A percentile compares a stretch with the other conserved stretches of the same genome.
Evolutionary conservation across 2,797 vertebrate species (phyloP).

Genomic region (Aplochiton taeniatus): DNA sequence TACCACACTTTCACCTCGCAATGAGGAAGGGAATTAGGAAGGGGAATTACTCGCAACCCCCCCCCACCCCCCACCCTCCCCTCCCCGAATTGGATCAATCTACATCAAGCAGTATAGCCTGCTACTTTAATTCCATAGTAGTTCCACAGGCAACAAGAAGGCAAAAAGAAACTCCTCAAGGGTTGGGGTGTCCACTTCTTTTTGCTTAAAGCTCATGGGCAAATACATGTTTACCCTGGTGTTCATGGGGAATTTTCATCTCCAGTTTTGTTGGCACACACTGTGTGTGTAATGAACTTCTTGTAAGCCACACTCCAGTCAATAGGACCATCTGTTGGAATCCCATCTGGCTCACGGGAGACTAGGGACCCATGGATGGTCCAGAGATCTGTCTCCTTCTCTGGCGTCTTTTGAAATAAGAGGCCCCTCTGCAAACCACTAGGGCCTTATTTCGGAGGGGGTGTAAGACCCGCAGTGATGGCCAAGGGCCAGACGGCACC

Average conservation of each 20-base stretch:
- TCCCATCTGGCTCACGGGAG: slow-evolving; percentile 21
- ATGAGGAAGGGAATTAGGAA: not conserved
- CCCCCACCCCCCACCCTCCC: not conserved
- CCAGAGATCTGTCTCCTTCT: not conserved
- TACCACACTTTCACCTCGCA: slow-evolving; percentile 13
- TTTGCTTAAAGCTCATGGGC: slow-evolving; percentile 16
- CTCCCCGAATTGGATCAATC: slow-evolving; percentile 20
- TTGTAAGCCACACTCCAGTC: slow-evolving; percentile 39
- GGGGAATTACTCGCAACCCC: slow-evolving; percentile 1
- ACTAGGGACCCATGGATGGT: slow-evolving; percentile 23
- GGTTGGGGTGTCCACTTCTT: slow-evolving; percentile 27
- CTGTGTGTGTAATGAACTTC: slow-evolving; percentile 53
- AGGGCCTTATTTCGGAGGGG: slow-evolving; percentile 13
- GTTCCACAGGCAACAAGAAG: slow-evolving; percentile 27
- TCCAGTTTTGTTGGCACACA: slow-evolving; percentile 31
- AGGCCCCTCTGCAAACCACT: slow-evolving; percentile 13
- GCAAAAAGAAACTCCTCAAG: not conserved
- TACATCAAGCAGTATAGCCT: slow-evolving; percentile 24
- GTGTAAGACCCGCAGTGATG: not conserved
- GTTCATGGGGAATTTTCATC: slow-evolving; percentile 22
- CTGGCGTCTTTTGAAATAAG: slow-evolving; percentile 13
- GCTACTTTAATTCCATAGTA: slow-evolving; percentile 30
- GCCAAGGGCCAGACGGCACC: too few relatives aligned
- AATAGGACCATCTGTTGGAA: slow-evolving; percentile 45
- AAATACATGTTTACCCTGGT: slow-evolving; percentile 29